Percentiles rank a stretch among this genome's conserved stretches.
These are phyloP conservation scores for Petaurus breviceps DNA, from an alignment of 2,113 vertebrate species.

Conservation along the genomic window DNA sequence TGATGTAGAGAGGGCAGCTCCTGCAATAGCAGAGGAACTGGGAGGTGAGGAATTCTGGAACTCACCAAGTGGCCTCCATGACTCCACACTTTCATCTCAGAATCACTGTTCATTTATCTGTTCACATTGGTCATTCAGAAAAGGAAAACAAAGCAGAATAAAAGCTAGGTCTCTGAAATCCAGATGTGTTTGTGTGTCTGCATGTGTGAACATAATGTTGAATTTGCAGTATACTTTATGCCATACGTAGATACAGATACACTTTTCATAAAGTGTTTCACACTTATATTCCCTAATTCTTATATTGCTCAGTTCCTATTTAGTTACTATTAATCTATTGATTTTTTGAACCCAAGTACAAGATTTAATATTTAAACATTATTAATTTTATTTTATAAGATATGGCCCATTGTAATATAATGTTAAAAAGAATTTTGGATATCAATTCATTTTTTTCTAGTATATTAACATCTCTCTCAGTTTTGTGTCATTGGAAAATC, in stretches of 20 bases:
- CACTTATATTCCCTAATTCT: not conserved
- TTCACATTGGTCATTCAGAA: too few relatives aligned
- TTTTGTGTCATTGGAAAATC: not conserved
- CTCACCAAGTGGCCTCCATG: too few relatives aligned
- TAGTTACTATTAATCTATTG: not conserved
- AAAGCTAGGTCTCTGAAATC: too few relatives aligned
- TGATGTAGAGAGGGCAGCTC: not conserved
- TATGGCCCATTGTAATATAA: not conserved
- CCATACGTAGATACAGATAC: not conserved
- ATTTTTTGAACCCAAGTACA: not conserved
- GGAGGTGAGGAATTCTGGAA: not conserved
- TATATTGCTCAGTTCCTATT: not conserved
- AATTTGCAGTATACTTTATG: not conserved
- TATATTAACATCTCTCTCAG: not conserved
- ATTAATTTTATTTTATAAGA: not conserved
- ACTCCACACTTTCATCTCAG: too few relatives aligned
- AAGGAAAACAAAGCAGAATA: too few relatives aligned
- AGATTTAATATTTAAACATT: not conserved
- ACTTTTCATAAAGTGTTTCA: not conserved
- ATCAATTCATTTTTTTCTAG: not conserved
- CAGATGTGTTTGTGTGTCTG: too few relatives aligned
- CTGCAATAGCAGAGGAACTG: not conserved
- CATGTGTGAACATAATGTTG: not conserved
- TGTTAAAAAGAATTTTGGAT: not conserved
- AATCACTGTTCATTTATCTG: too few relatives aligned